These are phyloP conservation scores for Tigriopus californicus DNA, from an alignment of 2,888 invertebrate genomes.

Conservation along the genomic window DNA sequence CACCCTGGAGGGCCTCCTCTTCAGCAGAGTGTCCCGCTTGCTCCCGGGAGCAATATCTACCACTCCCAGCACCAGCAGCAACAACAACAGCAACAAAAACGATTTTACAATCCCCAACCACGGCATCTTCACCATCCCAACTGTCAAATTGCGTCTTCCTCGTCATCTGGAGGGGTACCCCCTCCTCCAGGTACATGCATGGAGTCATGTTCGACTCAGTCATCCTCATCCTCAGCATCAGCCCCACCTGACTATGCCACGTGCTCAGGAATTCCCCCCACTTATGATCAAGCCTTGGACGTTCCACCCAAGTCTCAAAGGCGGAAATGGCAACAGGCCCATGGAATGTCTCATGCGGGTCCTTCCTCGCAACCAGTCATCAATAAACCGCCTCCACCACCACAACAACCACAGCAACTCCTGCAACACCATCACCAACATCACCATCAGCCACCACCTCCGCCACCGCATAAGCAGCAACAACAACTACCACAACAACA, in stretches of 20 bases:
- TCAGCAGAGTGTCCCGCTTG: background rate
- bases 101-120: background rate
- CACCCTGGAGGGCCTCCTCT: background rate
- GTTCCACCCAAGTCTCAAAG: background rate
- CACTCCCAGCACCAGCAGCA: background rate
- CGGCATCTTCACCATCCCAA: background rate
- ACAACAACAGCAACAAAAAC: background rate
- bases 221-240: constrained; percentile 2
- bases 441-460: background rate
- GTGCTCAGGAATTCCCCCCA: background rate
- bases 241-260: constrained; percentile 7
- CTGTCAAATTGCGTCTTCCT: background rate
- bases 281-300: background rate
- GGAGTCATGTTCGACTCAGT: constrained; percentile 9
- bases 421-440: no score
- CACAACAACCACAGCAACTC: background rate
- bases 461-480: background rate
- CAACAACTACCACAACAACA: background rate
- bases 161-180: background rate
- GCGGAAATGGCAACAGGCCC: background rate
- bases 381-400: background rate
- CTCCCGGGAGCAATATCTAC: background rate
- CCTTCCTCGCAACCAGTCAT: background rate
- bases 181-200: background rate
- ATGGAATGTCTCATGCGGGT: background rate